Evolutionary conservation across 2,113 vertebrate species (phyloP), one percentile per base, ranked within the genome.

Genomic region (Dasyornis broadbenti): DNA sequence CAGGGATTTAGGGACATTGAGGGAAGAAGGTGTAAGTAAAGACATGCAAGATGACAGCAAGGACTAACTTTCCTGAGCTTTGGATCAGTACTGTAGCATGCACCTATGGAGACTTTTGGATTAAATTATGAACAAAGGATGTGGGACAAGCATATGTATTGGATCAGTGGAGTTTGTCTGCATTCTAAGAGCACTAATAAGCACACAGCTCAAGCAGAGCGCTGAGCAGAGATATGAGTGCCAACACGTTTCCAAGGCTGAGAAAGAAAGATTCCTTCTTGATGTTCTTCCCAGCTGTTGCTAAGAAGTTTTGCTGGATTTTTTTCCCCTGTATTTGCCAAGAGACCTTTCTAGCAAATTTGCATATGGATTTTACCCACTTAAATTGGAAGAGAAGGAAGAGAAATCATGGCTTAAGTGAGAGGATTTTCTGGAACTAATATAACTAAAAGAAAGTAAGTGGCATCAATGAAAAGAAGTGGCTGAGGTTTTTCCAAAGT

Each of bases 261-360:
- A 91, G 78, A 65, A 90, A 90, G 82, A 94, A 94, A 91, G 30
- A 87, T 52, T 66, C 33, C 26, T 82, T 91, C 78, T 91, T 95
- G 84, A 86, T 94, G 75, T 73, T 95, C 87, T 77, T 91, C 95
- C 85, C 94, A 95, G 94, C 75, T 95, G 87, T 87, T 97, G 87
- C 91, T 89, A 87, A 91, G 82, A 96, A 91, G 60, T 93, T 92
- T 56, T 82, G 28, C 31, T 85, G 27, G 3, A 0, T 8, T 13
- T n/a, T 81, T 61, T 17, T 0, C 4, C 26, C 23, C 31, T 24
- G 26, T 61, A 35, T 90, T 90, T 94, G 59, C 79, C 92, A 92
- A 72, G 61, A 91, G 75, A 91, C 21, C 6, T 82, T 87, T 82
- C 61, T 87, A 33, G 54, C 59, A 75, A 72, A 92, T 87, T 89